A percentile compares a stretch with the other conserved stretches of the same genome.
These are phyloP conservation scores for Onychomys leucogaster DNA, from an alignment of 2,797 vertebrate genomes.

Conservation along the genomic window DNA sequence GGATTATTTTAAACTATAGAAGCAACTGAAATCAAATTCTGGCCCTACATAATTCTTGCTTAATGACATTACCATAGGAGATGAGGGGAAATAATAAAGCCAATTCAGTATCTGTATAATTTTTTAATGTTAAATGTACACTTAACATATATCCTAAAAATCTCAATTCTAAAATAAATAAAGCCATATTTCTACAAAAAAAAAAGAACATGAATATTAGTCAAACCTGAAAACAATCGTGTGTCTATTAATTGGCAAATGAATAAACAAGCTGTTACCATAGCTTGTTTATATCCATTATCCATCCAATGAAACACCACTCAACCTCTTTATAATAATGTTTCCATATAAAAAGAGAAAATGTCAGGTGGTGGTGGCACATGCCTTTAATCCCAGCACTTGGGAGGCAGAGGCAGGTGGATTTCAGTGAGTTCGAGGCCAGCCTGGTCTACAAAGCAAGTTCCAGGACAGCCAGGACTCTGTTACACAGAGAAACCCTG, in stretches of 20 bases:
- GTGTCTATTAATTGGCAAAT: neutral
- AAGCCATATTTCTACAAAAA: neutral
- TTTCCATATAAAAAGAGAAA: neutral
- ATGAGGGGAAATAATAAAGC: conserved; percentile 90
- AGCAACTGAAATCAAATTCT: neutral
- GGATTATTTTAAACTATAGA: conserved; percentile 89
- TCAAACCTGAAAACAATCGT: conserved; percentile 17
- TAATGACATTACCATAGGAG: conserved; percentile 88
- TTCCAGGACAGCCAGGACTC: too few species aligned
- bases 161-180: neutral
- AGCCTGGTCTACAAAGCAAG: too few species aligned
- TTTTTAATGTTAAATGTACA: neutral
- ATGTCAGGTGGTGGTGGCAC: too few species aligned
- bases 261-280: neutral
- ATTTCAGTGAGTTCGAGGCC: too few species aligned
- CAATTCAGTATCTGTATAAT: conserved; percentile 94
- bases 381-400: too few species aligned
- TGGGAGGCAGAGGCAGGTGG: too few species aligned
- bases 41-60: conserved; percentile 81
- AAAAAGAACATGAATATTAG: neutral
- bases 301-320: neutral
- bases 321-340: neutral
- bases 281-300: neutral
- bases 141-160: conserved; percentile 20
- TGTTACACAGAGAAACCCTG: too few species aligned